A percentile compares a stretch with the other conserved stretches of the same genome.
Evolutionary conservation across 2,113 vertebrate genomes (phyloP).

Genomic region (Myotis lucifugus): DNA sequence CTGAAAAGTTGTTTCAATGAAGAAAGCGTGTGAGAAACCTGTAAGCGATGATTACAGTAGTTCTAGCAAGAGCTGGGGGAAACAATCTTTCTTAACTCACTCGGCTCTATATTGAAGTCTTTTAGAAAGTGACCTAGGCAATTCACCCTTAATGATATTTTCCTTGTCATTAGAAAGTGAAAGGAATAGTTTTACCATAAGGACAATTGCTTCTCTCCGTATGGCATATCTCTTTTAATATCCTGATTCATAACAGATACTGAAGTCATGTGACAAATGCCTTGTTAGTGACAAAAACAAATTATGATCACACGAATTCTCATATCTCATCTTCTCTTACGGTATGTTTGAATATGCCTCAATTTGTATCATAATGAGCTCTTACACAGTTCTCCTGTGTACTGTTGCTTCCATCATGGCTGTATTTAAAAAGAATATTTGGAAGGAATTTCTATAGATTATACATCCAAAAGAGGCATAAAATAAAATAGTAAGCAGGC

Average conservation of each 20-base stretch:
- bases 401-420: not conserved
- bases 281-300: constrained; percentile 42
- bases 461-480: not conserved
- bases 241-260: not conserved
- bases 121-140: constrained; percentile 2
- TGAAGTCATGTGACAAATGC: not conserved
- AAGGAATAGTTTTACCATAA: not conserved
- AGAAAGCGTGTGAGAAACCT: not conserved
- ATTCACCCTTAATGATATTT: not conserved
- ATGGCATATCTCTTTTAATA: not conserved
- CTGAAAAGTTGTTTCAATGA: not conserved
- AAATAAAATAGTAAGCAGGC: constrained; percentile 32
- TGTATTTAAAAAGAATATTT: constrained; percentile 52
- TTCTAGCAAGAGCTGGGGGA: not conserved
- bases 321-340: not conserved
- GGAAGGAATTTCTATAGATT: constrained; percentile 1
- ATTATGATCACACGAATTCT: not conserved
- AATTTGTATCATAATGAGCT: constrained; percentile 50
- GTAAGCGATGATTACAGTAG: not conserved
- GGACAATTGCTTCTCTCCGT: not conserved
- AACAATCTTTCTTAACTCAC: not conserved
- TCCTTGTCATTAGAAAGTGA: constrained; percentile 8
- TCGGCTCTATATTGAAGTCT: not conserved
- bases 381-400: constrained; percentile 42
- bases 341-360: constrained; percentile 50